phyloP scores from a whole-genome alignment of 2,113 vertebrate genomes.

The Eubucco bourcierii region DNA sequence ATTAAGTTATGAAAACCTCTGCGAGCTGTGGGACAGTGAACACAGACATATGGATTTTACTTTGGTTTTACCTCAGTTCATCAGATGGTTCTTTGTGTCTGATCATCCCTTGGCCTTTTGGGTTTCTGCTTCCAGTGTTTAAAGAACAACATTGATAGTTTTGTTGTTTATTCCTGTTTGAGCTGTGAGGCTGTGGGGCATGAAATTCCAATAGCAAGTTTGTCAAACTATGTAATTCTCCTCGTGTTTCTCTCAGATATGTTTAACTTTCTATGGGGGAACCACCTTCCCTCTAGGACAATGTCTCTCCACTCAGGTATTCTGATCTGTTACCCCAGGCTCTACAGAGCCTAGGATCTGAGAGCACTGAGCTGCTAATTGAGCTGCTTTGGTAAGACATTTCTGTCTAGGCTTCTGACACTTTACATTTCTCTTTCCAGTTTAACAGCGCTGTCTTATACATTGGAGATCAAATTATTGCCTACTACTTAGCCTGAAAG shows the following conservation, averaged over 20 bases:
- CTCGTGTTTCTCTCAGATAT: neutral
- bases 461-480: neutral
- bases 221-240: neutral
- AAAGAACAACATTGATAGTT: neutral
- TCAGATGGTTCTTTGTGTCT: neutral
- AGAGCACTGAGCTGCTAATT: neutral
- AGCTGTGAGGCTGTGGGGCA: accelerated
- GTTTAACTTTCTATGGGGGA: neutral
- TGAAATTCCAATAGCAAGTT: neutral
- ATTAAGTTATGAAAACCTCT: neutral
- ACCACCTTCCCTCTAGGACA: neutral
- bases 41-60: neutral
- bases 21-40: neutral
- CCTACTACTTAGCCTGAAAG: neutral
- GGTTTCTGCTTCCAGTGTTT: neutral
- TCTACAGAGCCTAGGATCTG: neutral
- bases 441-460: neutral
- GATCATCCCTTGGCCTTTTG: neutral
- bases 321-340: neutral
- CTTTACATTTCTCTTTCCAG: neutral
- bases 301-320: neutral
- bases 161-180: neutral
- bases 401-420: neutral
- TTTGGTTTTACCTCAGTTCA: neutral
- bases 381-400: neutral